Conservation (phyloP, 2,888 invertebrate species). For the Orthosia incerta region DNA sequence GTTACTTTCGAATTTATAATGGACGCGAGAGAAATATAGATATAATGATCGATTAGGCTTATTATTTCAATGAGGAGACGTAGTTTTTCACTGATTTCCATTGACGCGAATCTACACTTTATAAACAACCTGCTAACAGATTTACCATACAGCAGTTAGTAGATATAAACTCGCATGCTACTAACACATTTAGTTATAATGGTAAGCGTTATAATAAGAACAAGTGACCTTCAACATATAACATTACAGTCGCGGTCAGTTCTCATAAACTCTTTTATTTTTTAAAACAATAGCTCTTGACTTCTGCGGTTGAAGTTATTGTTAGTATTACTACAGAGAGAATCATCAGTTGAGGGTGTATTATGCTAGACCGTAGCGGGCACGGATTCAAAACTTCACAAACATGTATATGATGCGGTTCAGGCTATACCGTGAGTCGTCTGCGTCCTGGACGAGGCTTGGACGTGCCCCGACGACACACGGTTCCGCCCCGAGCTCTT, state of each 20-base stretch:
- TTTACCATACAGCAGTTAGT: conserved; percentile 30
- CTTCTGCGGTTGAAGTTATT: conserved; percentile 23
- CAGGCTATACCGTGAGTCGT: no score
- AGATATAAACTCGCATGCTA: conserved; percentile 59
- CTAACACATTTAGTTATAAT: conserved; percentile 60
- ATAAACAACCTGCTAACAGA: conserved; percentile 28
- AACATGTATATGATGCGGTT: no score
- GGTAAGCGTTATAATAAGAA: conserved; percentile 57
- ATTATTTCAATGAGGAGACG: background rate
- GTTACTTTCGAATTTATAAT: no score
- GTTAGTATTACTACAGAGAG: conserved; percentile 24
- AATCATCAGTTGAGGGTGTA: background rate
- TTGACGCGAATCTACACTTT: background rate
- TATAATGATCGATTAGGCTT: background rate
- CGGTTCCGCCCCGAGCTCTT: no score
- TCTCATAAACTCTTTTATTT: conserved; percentile 42
- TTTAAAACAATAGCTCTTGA: conserved; percentile 31
- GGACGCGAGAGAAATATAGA: background rate
- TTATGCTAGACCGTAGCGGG: no score
- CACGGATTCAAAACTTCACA: no score
- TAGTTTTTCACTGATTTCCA: background rate
- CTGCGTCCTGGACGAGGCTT: no score
- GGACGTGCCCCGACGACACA: no score
- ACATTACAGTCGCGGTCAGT: conserved; percentile 55
- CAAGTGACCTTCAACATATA: conserved; percentile 67